Conservation (phyloP, 2,797 vertebrate genomes). For the Scolopax bukidnonensis region DNA sequence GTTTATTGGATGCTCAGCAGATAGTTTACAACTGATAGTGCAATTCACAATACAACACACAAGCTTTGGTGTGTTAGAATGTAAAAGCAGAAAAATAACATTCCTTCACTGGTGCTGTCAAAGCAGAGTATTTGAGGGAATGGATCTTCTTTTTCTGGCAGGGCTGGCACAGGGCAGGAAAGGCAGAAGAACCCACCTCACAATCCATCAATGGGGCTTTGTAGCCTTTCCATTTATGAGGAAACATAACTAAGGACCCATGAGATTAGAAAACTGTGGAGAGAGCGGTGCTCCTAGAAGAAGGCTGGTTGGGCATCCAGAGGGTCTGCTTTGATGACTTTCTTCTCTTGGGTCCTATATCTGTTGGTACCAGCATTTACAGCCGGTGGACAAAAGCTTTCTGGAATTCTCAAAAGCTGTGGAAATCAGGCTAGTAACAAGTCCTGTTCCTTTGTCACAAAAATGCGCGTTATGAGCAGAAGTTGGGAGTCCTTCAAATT, state of each 20-base stretch:
- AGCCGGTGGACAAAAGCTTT: neutral
- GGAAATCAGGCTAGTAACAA: fast-evolving
- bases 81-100: neutral
- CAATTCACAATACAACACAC: no score
- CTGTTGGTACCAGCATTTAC: neutral
- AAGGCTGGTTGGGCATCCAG: neutral
- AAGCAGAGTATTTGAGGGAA: neutral
- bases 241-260: neutral
- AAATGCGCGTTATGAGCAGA: neutral
- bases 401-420: neutral
- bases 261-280: neutral
- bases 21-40: neutral
- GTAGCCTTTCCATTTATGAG: neutral
- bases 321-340: neutral
- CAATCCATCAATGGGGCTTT: neutral
- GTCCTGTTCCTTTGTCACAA: neutral
- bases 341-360: fast-evolving
- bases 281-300: neutral
- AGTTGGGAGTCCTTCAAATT: neutral
- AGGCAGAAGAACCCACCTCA: neutral
- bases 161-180: neutral
- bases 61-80: neutral
- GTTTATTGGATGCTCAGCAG: neutral
- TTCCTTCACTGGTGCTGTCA: neutral
- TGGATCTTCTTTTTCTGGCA: neutral